phyloP scores from a whole-genome alignment of 2,888 invertebrate genomes.

The Hedychridium roseum region DNA sequence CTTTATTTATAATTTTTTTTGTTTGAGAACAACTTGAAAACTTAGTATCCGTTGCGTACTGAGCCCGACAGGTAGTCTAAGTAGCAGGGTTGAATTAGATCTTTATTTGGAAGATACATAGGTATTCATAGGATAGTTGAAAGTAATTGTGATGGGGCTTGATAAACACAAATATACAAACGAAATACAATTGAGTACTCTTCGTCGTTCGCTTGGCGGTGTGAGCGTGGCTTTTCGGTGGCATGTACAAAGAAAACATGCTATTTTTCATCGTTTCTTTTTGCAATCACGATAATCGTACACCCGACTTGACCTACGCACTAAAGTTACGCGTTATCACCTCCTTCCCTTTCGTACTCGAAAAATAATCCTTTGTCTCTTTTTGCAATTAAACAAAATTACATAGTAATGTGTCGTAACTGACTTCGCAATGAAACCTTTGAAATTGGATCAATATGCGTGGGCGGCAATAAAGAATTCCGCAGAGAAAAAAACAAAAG shows the following conservation, averaged over 20 bases:
- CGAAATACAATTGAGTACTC: slow-evolving; percentile 55
- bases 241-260: slow-evolving; percentile 18
- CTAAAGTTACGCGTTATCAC: slow-evolving; percentile 42
- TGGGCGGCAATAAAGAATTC: slow-evolving; percentile 31
- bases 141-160: slow-evolving; percentile 44
- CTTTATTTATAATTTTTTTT: slow-evolving; percentile 40
- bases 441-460: slow-evolving; percentile 24
- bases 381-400: slow-evolving; percentile 39
- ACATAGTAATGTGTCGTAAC: slow-evolving; percentile 37
- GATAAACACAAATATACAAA: slow-evolving; percentile 59
- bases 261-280: slow-evolving; percentile 4
- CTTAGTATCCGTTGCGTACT: slow-evolving; percentile 31
- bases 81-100: slow-evolving; percentile 48
- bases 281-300: slow-evolving; percentile 41
- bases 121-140: slow-evolving; percentile 47
- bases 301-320: slow-evolving; percentile 42
- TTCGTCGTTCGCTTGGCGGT: slow-evolving; percentile 31
- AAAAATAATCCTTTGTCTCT: slow-evolving; percentile 44
- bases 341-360: slow-evolving; percentile 23
- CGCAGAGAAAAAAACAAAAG: slow-evolving; percentile 39
- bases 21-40: slow-evolving; percentile 41
- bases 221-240: slow-evolving; percentile 35
- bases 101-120: slow-evolving; percentile 61
- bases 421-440: slow-evolving; percentile 41
- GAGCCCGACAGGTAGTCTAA: slow-evolving; percentile 39